Conservation (phyloP, 2,888 invertebrate species). For the Sminthurinus aureus region DNA sequence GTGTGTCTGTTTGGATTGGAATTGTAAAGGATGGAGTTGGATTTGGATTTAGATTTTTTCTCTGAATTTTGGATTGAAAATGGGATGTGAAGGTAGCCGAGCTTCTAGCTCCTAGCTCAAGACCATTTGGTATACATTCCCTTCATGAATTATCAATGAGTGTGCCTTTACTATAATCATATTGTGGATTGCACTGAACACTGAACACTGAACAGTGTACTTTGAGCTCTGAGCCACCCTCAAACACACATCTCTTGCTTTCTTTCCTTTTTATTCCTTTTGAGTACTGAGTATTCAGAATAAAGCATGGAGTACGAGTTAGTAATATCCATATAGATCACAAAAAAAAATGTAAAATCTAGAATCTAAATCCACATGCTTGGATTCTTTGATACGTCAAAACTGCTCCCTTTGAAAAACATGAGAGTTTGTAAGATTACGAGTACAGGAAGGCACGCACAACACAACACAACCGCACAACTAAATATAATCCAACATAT, state of each 20-base stretch:
- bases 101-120: no score
- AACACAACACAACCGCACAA: no score
- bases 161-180: conserved; percentile 37
- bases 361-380: no score
- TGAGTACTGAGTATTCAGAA: no score
- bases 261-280: background rate
- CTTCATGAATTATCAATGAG: conserved; percentile 44
- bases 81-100: conserved; percentile 24
- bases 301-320: background rate
- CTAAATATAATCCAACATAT: no score
- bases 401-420: no score
- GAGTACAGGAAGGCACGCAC: no score
- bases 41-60: conserved; percentile 4
- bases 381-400: background rate
- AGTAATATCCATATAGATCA: background rate
- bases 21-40: background rate
- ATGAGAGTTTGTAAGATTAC: no score
- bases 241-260: background rate
- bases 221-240: background rate
- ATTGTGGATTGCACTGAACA: conserved; percentile 15
- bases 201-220: background rate
- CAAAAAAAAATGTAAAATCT: background rate
- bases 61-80: conserved; percentile 13
- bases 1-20: background rate
- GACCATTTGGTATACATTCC: conserved; percentile 37